Evolutionary conservation across 2,797 vertebrate species (phyloP), one percentile per base, ranked within the genome.

Genomic region (Paramormyrops hopkinsi): DNA sequence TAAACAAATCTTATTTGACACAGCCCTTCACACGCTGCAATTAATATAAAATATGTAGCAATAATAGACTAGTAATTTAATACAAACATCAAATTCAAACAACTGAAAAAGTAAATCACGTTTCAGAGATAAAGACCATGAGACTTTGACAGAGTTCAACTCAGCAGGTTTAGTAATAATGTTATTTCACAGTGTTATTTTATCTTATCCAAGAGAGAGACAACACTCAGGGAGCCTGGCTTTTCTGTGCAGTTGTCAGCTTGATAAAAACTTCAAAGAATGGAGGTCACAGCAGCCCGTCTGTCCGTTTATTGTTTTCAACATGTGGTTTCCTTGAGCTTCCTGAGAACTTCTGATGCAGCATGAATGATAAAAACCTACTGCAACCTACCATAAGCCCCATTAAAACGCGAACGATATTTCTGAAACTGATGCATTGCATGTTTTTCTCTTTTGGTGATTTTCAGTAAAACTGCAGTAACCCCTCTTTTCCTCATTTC

Each of bases 251-350:
- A 79, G 33, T 79, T 19, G 73, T 41, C 73, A 79, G 33, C 73
- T 44, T 79, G 73, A 79, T 79, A 79, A 79, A 79, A 79, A 79
- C 73, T 44, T 79, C 73, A 79, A 79, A 79, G 41, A 17, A 44
- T 0, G 19, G 17, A 41, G 73, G 73, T n/a, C 73, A 79, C 41
- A 79, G 29, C 19, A 44, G 73, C 41, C 33, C 0, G 37, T 44
- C 37, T 19, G 73, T 79, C 37, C 37, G 41, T 79, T 44, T 44
- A 79, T 79, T 79, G 73, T 79, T 79, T 79, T n/a, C 73, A 44
- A 79, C 33, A 5, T 12, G 73, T 17, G 17, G 33, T 79, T 79
- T 79, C 73, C 41, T 79, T n/a, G 7, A 79, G 73, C 17, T 79
- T 44, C 37, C 73, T 41, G 73, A n/a, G 37, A 79, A 79, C 33